Evolutionary conservation across 2,888 invertebrate species (phyloP).

Genomic region (Dasypogon diadema): DNA sequence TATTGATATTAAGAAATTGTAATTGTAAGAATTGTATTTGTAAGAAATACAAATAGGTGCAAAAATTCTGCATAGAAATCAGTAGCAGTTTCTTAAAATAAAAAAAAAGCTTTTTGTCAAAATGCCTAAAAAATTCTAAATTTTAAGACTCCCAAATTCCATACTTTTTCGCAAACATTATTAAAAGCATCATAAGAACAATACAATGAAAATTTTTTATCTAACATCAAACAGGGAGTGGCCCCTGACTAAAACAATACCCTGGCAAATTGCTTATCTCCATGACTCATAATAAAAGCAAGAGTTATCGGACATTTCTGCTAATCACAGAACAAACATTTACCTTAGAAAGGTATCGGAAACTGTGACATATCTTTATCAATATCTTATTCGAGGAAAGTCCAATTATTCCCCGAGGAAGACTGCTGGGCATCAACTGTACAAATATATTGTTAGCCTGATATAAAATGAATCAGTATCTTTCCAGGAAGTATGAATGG

Average conservation of each 20-base stretch:
- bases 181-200: too few relatives aligned
- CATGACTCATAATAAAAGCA: background rate
- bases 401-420: background rate
- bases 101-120: too few relatives aligned
- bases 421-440: too few relatives aligned
- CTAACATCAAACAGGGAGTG: background rate
- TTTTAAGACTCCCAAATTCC: too few relatives aligned
- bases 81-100: too few relatives aligned
- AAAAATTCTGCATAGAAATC: too few relatives aligned
- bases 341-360: background rate
- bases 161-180: too few relatives aligned
- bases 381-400: background rate
- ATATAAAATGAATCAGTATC: background rate
- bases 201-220: background rate
- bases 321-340: slow-evolving; percentile 36
- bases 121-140: too few relatives aligned
- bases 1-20: too few relatives aligned
- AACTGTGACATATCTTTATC: slow-evolving; percentile 4
- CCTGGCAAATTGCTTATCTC: background rate
- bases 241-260: background rate
- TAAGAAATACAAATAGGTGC: too few relatives aligned
- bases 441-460: background rate
- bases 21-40: too few relatives aligned
- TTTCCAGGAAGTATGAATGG: background rate
- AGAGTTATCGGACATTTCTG: slow-evolving; percentile 7